Evolutionary conservation across 2,113 vertebrate species (phyloP).

Genomic region (Hypanus sabinus): DNA sequence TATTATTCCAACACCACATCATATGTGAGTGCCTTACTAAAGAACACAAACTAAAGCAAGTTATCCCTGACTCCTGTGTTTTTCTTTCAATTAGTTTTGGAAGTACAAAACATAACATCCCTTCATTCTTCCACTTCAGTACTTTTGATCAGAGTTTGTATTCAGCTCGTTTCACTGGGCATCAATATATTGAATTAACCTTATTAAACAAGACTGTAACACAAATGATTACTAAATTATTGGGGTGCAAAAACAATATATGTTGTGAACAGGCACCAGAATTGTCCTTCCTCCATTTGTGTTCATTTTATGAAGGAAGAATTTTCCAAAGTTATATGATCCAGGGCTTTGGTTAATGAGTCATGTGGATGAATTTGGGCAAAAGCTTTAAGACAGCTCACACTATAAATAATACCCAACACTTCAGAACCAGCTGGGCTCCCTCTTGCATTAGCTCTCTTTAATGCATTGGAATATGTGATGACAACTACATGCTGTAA

Average conservation of each 20-base stretch:
- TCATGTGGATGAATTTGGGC: neutral
- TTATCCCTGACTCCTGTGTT: too few relatives aligned
- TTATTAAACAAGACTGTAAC: neutral
- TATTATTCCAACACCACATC: too few relatives aligned
- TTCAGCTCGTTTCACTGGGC: neutral
- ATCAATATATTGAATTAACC: neutral
- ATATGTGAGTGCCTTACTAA: too few relatives aligned
- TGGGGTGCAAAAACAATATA: neutral
- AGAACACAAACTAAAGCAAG: too few relatives aligned
- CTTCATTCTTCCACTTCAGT: neutral
- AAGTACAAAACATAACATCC: too few relatives aligned
- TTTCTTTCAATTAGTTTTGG: too few relatives aligned
- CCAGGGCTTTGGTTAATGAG: neutral
- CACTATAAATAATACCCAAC: slow-evolving; percentile 10
- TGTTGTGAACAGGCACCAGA: neutral
- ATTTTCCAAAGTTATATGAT: neutral
- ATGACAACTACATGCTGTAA: slow-evolving; percentile 6
- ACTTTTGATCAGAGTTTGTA: neutral
- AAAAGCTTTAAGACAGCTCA: slow-evolving; percentile 13
- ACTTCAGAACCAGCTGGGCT: slow-evolving; percentile 15
- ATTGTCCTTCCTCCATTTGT: neutral
- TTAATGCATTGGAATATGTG: neutral
- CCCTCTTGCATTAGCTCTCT: neutral
- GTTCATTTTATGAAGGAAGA: slow-evolving; percentile 17
- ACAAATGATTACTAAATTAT: neutral